A percentile compares a stretch with the other conserved stretches of the same genome.
Evolutionary conservation across 2,113 vertebrate species (phyloP).

Genomic region (Podocnemis expansa): DNA sequence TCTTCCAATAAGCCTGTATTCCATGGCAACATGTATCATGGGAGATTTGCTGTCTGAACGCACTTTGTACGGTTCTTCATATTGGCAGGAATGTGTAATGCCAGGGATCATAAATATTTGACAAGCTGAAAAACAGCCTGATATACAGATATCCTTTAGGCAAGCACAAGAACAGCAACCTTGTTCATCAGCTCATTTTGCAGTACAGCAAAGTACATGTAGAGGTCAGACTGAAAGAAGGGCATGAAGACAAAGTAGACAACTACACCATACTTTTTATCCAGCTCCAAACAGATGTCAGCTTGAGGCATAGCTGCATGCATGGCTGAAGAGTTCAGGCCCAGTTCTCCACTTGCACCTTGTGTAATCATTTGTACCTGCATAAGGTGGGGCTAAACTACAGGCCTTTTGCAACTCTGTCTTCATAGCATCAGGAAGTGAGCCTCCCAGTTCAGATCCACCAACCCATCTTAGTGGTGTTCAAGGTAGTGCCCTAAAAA

Average conservation of each 20-base stretch:
- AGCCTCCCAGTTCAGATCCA: too few relatives aligned
- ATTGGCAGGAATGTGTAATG: not conserved
- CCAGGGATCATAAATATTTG: not conserved
- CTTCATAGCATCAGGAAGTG: too few relatives aligned
- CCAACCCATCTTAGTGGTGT: too few relatives aligned
- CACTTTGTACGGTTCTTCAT: not conserved
- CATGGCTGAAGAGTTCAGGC: not conserved
- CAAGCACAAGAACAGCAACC: not conserved
- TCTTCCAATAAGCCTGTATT: not conserved
- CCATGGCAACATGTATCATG: not conserved
- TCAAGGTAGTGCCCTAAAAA: too few relatives aligned
- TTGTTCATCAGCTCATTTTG: not conserved
- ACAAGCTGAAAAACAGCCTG: not conserved
- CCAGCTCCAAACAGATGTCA: not conserved
- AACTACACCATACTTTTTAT: not conserved
- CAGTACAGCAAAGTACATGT: not conserved
- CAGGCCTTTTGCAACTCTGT: not conserved
- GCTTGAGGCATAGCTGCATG: not conserved
- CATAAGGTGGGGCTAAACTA: not conserved
- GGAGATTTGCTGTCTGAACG: not conserved
- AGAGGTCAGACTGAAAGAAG: not conserved
- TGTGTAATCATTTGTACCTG: not conserved
- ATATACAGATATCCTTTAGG: not conserved
- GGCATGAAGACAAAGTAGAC: not conserved
- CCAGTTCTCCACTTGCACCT: not conserved